These are phyloP conservation scores for Pseudochirops corinnae DNA, from an alignment of 2,797 vertebrate genomes.

Conservation along the genomic window DNA sequence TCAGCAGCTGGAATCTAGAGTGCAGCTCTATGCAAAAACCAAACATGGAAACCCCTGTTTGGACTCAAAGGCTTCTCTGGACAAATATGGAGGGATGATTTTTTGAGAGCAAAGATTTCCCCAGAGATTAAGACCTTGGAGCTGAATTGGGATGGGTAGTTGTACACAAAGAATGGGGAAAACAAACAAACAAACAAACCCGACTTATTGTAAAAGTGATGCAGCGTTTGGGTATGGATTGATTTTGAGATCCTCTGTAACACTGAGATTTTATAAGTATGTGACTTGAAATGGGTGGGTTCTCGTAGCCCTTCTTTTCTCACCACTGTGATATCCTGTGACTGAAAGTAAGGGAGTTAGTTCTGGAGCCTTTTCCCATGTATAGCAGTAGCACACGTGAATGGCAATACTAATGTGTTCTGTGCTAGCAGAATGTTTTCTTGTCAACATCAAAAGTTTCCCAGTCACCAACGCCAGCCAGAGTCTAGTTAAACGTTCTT, in stretches of 20 bases:
- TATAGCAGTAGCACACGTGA: background rate
- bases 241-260: background rate
- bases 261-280: background rate
- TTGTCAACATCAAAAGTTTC: background rate
- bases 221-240: background rate
- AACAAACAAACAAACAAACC: background rate
- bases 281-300: background rate
- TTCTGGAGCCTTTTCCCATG: background rate
- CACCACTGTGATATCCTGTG: background rate
- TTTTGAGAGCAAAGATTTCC: conserved; percentile 63
- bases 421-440: conserved; percentile 19
- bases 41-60: conserved; percentile 5
- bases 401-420: background rate
- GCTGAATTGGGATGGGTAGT: background rate
- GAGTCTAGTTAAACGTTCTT: background rate
- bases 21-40: conserved; percentile 60
- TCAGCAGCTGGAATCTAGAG: conserved; percentile 82
- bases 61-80: conserved; percentile 28
- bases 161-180: background rate
- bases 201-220: background rate
- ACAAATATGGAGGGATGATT: conserved; percentile 37
- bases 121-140: background rate
- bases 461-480: background rate
- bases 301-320: background rate
- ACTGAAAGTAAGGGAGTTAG: background rate